Percentiles rank a stretch among this genome's conserved stretches.
These are phyloP conservation scores for Thinocorus orbignyianus DNA, from an alignment of 2,113 vertebrate species.

Conservation along the genomic window DNA sequence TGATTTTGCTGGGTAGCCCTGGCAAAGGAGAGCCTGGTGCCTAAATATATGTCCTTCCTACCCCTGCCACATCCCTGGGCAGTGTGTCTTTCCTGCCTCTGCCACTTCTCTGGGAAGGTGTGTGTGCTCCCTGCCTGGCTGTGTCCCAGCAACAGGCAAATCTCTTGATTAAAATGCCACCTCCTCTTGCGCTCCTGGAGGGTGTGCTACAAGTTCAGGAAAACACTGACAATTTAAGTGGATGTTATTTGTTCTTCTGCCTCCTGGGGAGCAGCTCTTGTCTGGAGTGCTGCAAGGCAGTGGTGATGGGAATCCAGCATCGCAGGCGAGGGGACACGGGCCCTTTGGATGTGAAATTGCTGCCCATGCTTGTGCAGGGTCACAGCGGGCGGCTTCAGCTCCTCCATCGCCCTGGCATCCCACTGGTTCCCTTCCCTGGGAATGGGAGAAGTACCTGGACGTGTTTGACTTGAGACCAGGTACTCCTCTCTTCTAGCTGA, in stretches of 20 bases:
- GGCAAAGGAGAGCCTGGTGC: background rate
- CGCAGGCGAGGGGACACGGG: rapidly evolving
- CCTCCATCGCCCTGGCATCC: rapidly evolving
- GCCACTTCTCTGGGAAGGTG: rapidly evolving
- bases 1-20: background rate
- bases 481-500: background rate
- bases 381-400: background rate
- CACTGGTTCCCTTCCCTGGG: background rate
- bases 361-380: rapidly evolving
- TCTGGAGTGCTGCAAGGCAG: background rate
- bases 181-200: background rate
- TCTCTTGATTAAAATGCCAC: background rate
- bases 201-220: background rate
- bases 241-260: background rate
- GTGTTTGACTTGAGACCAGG: background rate
- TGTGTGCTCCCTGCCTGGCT: background rate
- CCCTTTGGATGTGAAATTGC: background rate
- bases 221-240: background rate
- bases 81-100: background rate
- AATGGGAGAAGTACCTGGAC: background rate
- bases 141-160: background rate
- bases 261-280: background rate
- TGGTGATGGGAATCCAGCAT: background rate
- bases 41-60: background rate
- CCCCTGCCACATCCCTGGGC: rapidly evolving